These are phyloP conservation scores for Eupsittula cactorum DNA, from an alignment of 2,113 vertebrate species.

Conservation along the genomic window DNA sequence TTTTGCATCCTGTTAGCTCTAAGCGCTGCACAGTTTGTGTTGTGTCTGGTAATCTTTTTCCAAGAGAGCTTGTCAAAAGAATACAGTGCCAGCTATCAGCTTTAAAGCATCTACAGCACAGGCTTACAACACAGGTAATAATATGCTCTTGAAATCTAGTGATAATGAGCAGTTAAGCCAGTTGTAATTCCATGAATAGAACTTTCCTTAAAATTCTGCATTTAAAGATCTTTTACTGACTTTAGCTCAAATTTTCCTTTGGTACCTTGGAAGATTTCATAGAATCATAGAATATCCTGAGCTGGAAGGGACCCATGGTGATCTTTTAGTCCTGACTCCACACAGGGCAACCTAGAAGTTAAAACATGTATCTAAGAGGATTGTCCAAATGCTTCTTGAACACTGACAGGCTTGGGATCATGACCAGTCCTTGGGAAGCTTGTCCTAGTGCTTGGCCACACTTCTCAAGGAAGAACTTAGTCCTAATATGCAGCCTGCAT, in stretches of 20 bases:
- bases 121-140: conserved; percentile 81
- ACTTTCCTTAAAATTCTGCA: not conserved
- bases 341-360: not conserved
- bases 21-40: not conserved
- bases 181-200: not conserved
- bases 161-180: not conserved
- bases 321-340: not conserved
- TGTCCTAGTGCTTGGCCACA: not conserved
- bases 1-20: not conserved
- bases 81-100: conserved; percentile 58
- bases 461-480: not conserved
- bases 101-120: conserved; percentile 78
- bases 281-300: not conserved
- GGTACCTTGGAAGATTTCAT: not conserved
- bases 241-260: not conserved
- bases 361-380: not conserved
- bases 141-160: not conserved
- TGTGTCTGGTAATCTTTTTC: not conserved
- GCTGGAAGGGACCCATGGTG: not conserved
- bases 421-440: not conserved
- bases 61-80: conserved; percentile 5
- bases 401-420: not conserved
- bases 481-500: not conserved
- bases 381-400: not conserved
- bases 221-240: not conserved